These are phyloP conservation scores for Cecropterus lyciades DNA, from an alignment of 1,140 invertebrate genomes.

Conservation along the genomic window DNA sequence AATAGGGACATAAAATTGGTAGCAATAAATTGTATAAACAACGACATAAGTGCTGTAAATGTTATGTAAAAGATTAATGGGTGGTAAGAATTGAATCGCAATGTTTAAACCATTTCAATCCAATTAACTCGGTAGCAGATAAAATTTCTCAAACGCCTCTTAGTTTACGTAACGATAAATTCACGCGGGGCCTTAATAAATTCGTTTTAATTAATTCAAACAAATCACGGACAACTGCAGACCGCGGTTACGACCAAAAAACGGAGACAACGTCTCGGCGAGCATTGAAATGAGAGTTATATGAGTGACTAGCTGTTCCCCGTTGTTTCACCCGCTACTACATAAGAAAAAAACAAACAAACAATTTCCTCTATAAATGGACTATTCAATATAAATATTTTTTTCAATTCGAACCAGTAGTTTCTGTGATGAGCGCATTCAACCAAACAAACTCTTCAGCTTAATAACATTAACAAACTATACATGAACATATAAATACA, in stretches of 20 bases:
- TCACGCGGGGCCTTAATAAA: constrained; percentile 32
- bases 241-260: neutral
- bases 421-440: too few relatives aligned
- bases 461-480: too few relatives aligned
- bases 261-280: too few relatives aligned
- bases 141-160: constrained; percentile 28
- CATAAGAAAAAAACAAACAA: too few relatives aligned
- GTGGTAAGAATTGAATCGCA: constrained; percentile 18
- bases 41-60: constrained; percentile 22
- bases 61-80: constrained; percentile 33
- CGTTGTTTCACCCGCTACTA: too few relatives aligned
- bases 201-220: constrained; percentile 38
- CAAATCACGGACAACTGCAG: constrained; percentile 26
- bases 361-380: too few relatives aligned
- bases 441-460: too few relatives aligned
- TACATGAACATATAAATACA: too few relatives aligned
- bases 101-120: constrained; percentile 25
- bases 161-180: constrained; percentile 37
- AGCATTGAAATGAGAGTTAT: too few relatives aligned
- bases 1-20: constrained; percentile 13
- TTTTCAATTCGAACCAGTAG: too few relatives aligned
- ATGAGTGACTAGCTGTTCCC: too few relatives aligned
- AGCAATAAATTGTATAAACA: constrained; percentile 25
- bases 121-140: constrained; percentile 29
- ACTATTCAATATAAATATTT: too few relatives aligned